Base-by-base conservation (phyloP, 1,140 invertebrate genomes). In the Aphidius gifuensis region DNA sequence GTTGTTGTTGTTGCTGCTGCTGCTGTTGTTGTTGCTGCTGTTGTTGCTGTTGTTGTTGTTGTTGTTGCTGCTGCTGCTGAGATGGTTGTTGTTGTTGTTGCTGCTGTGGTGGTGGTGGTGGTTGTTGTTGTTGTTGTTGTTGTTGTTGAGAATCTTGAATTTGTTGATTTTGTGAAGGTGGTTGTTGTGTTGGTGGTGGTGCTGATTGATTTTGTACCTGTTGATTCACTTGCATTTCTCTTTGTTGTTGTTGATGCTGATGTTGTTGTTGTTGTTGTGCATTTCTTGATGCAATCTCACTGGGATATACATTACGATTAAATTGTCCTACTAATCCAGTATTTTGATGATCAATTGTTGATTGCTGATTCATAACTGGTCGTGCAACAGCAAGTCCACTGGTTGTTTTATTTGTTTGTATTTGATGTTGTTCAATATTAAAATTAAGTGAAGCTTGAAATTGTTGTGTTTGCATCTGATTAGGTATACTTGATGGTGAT, bases 321-420 rank as follows among this genome's bases (percentile, higher is more conserved):
- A 65, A 79, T 43, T 76, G 76, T 0, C 71, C 61, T 57, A 78
- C 5, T 48, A 44, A 47, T n/a, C 47, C 9, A 42, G 42, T 39
- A 63, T 5, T 48, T 80, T 76, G 0, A 75, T 69, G 50, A 60
- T 75, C 46, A 32, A 32, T 32, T 32, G 23, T 32, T 32, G 23
- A 32, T 32, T 77, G 76, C n/a, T 75, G 77, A 16, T 65, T 64
- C 55, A 80, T 73, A 2, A 78, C 68, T 4, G 78, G 78, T 58
- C 78, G 69, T 0, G 78, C 73, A 3, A 79, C 71, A 1, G 77
- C 76, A 47, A 80, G 61, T 51, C 74, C 73, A 0, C 23, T 32
- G 23, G 79, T 74, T 8, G 77, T 68, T 43, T 82, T 80, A 46
- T 69, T 76, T 5, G 72, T 4, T 32, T 32, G 67, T 23, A 77